These are phyloP conservation scores for Brenthis ino DNA, from an alignment of 2,888 invertebrate genomes.

Conservation along the genomic window DNA sequence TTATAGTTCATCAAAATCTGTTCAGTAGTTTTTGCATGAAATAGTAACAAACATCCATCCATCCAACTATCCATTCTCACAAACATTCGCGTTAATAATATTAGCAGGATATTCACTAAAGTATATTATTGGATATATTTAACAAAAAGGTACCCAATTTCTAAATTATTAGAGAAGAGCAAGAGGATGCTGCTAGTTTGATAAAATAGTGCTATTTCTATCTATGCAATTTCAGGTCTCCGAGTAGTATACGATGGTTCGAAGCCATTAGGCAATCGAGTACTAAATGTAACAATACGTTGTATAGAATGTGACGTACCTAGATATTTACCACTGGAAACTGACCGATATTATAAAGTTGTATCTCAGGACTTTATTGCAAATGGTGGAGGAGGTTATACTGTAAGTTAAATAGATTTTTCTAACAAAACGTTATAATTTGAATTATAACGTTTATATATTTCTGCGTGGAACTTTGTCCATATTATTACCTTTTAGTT, in stretches of 20 bases:
- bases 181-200: not conserved
- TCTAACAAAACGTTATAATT: too few species aligned
- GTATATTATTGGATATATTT: not conserved
- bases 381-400: slow-evolving; percentile 86
- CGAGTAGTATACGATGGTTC: slow-evolving; percentile 81
- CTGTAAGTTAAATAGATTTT: slow-evolving; percentile 58
- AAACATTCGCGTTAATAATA: too few species aligned
- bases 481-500: too few species aligned
- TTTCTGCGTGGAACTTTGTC: too few species aligned
- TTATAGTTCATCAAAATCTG: too few species aligned
- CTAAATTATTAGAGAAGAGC: not conserved
- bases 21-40: too few species aligned
- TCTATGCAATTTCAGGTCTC: slow-evolving; percentile 71
- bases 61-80: too few species aligned
- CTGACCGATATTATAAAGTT: slow-evolving; percentile 82
- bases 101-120: not conserved
- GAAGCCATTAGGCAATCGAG: slow-evolving; percentile 79
- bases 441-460: too few species aligned
- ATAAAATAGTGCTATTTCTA: slow-evolving; percentile 5
- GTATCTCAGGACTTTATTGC: slow-evolving; percentile 82
- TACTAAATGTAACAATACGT: slow-evolving; percentile 77
- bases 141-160: not conserved
- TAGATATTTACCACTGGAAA: slow-evolving; percentile 80
- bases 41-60: too few species aligned
- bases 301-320: slow-evolving; percentile 86